Conservation (phyloP, 2,113 vertebrate genomes). For the Phalacrocorax carbo region DNA sequence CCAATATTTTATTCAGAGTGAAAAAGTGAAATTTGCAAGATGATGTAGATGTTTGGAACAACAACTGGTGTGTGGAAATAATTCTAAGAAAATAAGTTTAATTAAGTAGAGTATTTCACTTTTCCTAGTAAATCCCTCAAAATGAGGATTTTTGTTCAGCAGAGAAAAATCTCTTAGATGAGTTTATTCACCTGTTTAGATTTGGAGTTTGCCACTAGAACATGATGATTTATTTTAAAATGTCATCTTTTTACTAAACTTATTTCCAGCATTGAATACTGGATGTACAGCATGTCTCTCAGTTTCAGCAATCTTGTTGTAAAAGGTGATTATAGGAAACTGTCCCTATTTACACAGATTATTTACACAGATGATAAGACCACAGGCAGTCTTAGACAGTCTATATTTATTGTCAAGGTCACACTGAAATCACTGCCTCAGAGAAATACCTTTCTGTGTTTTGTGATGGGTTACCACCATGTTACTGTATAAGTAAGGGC, state of each 20-base stretch:
- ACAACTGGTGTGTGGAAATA: background rate
- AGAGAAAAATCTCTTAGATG: background rate
- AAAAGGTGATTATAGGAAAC: background rate
- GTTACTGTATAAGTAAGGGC: background rate
- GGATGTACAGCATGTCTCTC: fast-evolving
- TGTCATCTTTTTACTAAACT: background rate
- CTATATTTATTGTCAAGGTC: background rate
- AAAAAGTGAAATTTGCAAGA: background rate
- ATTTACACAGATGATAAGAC: background rate
- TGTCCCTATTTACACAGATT: background rate
- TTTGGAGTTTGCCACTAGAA: background rate
- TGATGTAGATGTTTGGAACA: background rate
- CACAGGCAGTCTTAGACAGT: background rate
- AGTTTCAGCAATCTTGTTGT: background rate
- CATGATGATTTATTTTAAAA: background rate
- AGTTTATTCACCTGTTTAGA: background rate
- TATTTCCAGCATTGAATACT: background rate
- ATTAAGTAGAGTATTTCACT: background rate
- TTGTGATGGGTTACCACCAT: fast-evolving
- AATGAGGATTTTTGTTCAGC: background rate
- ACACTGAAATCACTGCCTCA: background rate
- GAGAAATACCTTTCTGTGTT: background rate
- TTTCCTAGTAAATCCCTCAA: background rate
- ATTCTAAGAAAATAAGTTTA: background rate
- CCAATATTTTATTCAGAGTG: background rate